A percentile compares a stretch with the other conserved stretches of the same genome.
Conservation (phyloP, 2,797 vertebrate species). For the Molossus molossus region DNA sequence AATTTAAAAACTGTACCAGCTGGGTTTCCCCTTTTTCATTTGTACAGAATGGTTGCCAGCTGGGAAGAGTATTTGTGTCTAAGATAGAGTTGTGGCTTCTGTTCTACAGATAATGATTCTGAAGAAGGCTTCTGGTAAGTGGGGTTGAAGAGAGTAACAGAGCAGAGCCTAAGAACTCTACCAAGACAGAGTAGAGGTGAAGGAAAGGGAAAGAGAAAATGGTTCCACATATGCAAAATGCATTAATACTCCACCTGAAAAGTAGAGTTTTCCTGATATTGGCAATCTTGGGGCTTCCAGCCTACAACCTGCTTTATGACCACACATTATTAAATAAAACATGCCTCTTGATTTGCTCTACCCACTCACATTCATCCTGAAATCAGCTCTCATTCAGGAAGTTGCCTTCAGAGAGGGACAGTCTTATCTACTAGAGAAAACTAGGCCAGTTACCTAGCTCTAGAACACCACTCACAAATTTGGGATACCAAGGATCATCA, state of each 20-base stretch:
- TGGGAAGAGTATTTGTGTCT: constrained; percentile 38
- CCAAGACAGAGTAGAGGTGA: background rate
- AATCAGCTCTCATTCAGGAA: background rate
- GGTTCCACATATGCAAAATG: background rate
- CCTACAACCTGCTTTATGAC: background rate
- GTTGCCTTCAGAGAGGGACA: background rate
- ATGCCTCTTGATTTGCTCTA: background rate
- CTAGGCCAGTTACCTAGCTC: background rate
- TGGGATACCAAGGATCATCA: background rate
- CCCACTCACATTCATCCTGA: background rate
- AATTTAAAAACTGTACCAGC: constrained; percentile 29
- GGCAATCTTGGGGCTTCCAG: background rate
- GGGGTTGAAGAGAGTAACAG: constrained; percentile 1
- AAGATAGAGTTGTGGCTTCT: constrained; percentile 13
- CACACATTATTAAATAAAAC: constrained; percentile 1
- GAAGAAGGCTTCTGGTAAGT: constrained; percentile 8
- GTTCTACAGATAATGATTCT: constrained; percentile 27
- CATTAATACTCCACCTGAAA: background rate
- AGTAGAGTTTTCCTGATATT: constrained; percentile 32
- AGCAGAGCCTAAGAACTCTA: background rate
- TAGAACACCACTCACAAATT: constrained; percentile 32
- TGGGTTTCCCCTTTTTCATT: background rate
- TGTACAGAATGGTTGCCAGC: background rate
- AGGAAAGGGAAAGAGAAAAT: constrained; percentile 16
- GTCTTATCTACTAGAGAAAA: background rate